Base-by-base conservation (phyloP, 1,140 invertebrate species). In the Bombus difficillimus region DNA sequence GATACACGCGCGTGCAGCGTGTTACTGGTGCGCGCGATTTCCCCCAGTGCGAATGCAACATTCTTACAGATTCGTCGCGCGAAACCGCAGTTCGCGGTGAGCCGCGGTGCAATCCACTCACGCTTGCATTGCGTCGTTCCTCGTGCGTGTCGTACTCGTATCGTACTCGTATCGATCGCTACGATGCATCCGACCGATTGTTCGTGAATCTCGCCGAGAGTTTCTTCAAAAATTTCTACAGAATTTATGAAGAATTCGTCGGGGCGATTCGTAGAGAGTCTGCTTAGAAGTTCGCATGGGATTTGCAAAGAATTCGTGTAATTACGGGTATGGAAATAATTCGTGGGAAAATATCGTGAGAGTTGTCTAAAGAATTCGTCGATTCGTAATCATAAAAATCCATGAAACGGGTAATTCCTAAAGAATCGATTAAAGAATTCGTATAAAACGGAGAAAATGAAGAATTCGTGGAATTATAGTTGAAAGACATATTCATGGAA, bases 51-150 rank as follows among this genome's bases (percentile, higher is more conserved):
- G 85, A 79, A 43, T 85, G 83, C 85, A 86, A 47, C 83, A 73
- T 80, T 80, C 71, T 74, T 73, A 76, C 41, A 69, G 71, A 28
- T 59, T n/a, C 68, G 53, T 32, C 43, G 86, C 73, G 87, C 81
- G 71, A 88, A 91, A 90, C 89, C 84, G 83, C 86, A 87, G 88
- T 89, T 83, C 77, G 89, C 88, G 75, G 39, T 73, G 74, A 83
- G 85, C 85, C 77, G 82, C 87, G 79, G 41, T 91, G 88, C 90
- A 91, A 86, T 77, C 83, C 80, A 59, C 74, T 88, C 43, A 43
- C 39, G 76, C 64, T 34, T 32, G 41, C 64, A 39, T 77, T 37
- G 59, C 59, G n/a, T 59, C 32, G 18, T 47, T n/a, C 5, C 1
- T 59, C 10, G 28, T 37, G 47, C 39, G 22, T n/a, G 78, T 57